A percentile compares a stretch with the other conserved stretches of the same genome.
Conservation (phyloP, 2,113 vertebrate species). For the Cyphomyrus discorhynchus region DNA sequence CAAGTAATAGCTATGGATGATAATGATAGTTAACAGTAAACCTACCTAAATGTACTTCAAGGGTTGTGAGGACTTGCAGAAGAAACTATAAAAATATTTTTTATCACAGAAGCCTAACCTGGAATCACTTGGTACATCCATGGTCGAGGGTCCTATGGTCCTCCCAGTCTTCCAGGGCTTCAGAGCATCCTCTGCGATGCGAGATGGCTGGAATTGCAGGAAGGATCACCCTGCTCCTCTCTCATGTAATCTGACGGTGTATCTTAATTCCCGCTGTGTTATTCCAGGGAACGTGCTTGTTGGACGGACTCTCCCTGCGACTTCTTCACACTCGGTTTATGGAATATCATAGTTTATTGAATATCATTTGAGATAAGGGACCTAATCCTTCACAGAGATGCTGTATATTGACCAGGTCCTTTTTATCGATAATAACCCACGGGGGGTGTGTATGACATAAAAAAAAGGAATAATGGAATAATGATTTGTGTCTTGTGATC, state of each 20-base stretch:
- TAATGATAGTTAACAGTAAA: neutral
- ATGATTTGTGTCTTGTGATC: conserved; percentile 49
- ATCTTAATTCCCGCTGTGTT: conserved; percentile 73
- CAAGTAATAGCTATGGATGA: neutral
- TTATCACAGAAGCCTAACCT: neutral
- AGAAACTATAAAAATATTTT: neutral
- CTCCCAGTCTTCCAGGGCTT: neutral
- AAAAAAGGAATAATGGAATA: conserved; percentile 37
- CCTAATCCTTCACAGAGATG: conserved; percentile 66
- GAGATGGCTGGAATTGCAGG: conserved; percentile 7
- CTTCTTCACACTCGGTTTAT: conserved; percentile 68
- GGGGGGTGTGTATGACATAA: conserved; percentile 34
- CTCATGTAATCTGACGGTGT: conserved; percentile 61
- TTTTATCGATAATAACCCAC: conserved; percentile 49
- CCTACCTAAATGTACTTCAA: neutral
- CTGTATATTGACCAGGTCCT: conserved; percentile 70
- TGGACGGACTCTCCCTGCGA: conserved; percentile 61
- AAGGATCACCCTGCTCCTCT: conserved; percentile 62
- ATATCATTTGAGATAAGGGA: conserved; percentile 76
- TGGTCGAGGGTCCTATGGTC: neutral
- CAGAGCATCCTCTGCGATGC: neutral
- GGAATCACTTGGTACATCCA: neutral
- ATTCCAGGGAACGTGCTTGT: conserved; percentile 51
- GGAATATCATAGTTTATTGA: conserved; percentile 76
- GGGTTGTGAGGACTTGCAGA: neutral